Conservation (phyloP, 2,888 invertebrate genomes). For the Cephus nigrinus region DNA sequence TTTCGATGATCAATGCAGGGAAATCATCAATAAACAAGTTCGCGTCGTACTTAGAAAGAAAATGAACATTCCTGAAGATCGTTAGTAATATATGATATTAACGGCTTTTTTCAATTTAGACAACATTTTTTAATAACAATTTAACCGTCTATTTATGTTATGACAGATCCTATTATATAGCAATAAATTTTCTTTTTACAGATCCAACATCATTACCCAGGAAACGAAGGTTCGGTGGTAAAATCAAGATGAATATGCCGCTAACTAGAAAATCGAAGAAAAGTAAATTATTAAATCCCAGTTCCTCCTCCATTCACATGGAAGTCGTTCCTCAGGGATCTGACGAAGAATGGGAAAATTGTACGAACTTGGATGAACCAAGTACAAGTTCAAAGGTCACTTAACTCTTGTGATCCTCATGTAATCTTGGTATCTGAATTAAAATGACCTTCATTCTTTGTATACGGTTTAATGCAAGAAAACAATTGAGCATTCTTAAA, state of each 20-base stretch:
- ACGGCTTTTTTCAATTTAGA: not conserved
- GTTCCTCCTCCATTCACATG: slow-evolving; percentile 19
- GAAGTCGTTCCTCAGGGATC: slow-evolving; percentile 26
- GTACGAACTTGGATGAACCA: slow-evolving; percentile 6
- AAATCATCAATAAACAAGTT: slow-evolving; percentile 77
- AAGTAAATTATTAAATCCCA: slow-evolving; percentile 15
- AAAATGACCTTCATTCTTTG: not conserved
- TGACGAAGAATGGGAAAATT: slow-evolving; percentile 35
- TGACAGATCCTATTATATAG: not conserved
- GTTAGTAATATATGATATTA: slow-evolving; percentile 38
- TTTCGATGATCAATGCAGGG: slow-evolving; percentile 77
- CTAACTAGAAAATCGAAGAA: slow-evolving; percentile 20
- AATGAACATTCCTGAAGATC: slow-evolving; percentile 61
- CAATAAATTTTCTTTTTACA: slow-evolving; percentile 25
- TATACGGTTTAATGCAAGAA: not conserved
- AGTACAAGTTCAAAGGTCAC: slow-evolving; percentile 26
- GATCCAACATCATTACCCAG: slow-evolving; percentile 58
- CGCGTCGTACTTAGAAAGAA: slow-evolving; percentile 67
- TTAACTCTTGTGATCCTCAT: not conserved
- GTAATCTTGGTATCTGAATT: not conserved
- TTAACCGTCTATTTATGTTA: not conserved
- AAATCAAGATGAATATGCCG: slow-evolving; percentile 13
- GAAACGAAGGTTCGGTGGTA: slow-evolving; percentile 36
- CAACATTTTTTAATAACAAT: slow-evolving; percentile 12
- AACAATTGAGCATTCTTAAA: not conserved